A percentile compares a stretch with the other conserved stretches of the same genome.
Conservation (phyloP, 1,140 invertebrate species). For the Leguminivora glycinivorella region DNA sequence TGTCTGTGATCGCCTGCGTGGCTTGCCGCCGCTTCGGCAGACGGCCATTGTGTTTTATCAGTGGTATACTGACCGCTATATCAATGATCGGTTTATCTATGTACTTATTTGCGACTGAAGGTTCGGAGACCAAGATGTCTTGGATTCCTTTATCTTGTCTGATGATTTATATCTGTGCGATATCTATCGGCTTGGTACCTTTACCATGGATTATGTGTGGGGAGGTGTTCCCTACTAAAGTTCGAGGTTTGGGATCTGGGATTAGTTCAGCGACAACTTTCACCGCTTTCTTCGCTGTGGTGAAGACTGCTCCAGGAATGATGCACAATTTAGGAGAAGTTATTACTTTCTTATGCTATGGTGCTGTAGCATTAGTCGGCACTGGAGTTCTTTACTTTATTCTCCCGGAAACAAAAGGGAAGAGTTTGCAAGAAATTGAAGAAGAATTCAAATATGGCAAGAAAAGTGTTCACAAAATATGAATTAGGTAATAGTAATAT, state of each 20-base stretch:
- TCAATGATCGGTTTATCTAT: constrained; percentile 77
- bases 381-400: constrained; percentile 82
- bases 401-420: constrained; percentile 90
- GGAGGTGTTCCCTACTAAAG: constrained; percentile 81
- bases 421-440: constrained; percentile 87
- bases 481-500: constrained; percentile 30
- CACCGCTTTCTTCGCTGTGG: constrained; percentile 84
- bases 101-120: constrained; percentile 57
- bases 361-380: constrained; percentile 82
- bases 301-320: constrained; percentile 84
- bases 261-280: constrained; percentile 83
- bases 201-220: constrained; percentile 86
- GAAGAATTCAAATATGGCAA: constrained; percentile 73
- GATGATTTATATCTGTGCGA: constrained; percentile 79
- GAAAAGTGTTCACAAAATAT: constrained; percentile 36
- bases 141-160: constrained; percentile 79
- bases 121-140: constrained; percentile 56
- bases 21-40: constrained; percentile 81
- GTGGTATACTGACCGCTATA: constrained; percentile 79
- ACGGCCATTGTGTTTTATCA: constrained; percentile 79
- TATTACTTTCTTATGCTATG: constrained; percentile 85
- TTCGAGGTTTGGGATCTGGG: constrained; percentile 81
- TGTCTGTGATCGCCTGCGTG: constrained; percentile 80
- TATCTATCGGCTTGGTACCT: constrained; percentile 81
- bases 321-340: constrained; percentile 80